phyloP scores from a whole-genome alignment of 2,797 vertebrate genomes.

The Vultur gryphus region DNA sequence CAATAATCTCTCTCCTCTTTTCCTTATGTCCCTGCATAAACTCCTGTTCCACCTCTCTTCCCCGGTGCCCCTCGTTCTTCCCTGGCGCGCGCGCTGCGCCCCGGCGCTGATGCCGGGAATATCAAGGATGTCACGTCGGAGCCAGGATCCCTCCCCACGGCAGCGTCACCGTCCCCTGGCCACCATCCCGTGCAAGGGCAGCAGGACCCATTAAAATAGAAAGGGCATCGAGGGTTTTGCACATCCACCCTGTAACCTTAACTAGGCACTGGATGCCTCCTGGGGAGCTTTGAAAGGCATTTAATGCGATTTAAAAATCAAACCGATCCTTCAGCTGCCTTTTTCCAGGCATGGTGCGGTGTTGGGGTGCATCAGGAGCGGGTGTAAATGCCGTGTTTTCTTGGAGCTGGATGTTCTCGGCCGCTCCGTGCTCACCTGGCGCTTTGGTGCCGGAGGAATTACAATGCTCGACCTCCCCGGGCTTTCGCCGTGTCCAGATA shows the following conservation, averaged over 20 bases:
- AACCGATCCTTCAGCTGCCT: neutral
- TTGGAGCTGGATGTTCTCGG: neutral
- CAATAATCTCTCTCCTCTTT: neutral
- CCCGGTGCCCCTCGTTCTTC: neutral
- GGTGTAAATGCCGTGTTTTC: rapidly evolving
- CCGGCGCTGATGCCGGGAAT: neutral
- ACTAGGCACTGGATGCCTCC: neutral
- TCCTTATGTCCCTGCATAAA: neutral
- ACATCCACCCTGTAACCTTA: neutral
- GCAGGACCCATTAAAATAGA: neutral
- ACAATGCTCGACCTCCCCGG: rapidly evolving
- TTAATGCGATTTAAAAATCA: neutral
- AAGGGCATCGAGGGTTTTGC: rapidly evolving
- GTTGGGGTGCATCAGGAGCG: neutral
- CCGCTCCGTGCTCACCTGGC: neutral
- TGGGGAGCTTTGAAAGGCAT: neutral
- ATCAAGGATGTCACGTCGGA: neutral
- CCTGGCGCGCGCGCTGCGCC: neutral
- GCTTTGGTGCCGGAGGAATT: neutral
- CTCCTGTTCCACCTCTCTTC: neutral
- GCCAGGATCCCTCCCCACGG: neutral
- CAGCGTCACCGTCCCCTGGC: neutral
- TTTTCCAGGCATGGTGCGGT: neutral
- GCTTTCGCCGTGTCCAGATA: neutral
- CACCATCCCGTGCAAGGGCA: rapidly evolving